Evolutionary conservation across 1,140 invertebrate genomes (phyloP), one percentile per base, ranked within the genome.

Genomic region (Trichogramma pretiosum): DNA sequence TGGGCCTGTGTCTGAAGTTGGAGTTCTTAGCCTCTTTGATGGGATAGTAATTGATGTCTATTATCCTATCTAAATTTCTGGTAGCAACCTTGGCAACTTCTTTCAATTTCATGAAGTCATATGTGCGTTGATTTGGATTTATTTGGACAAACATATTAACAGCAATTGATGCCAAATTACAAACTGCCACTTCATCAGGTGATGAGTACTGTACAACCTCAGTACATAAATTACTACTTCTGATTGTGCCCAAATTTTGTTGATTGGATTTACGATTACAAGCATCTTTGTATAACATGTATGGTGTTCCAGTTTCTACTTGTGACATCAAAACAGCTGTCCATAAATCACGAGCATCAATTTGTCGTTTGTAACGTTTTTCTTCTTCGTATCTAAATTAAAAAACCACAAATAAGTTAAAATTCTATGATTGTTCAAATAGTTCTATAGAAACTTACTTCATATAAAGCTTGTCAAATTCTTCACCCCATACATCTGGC

Each of bases 231-330:
- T 99, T 99, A 52, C 92, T 96, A 66, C 93, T 94, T 72, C 96
- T 97, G 50, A 99, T 98, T 5, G 96, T 99, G 21, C 96, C 97
- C 16, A 99, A 68, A 74, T 99, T 98, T 70, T 99, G 84, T 63
- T 99, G 97, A 70, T 99, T 99, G 40, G 89, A 93, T 74, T 99
- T 99, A 8, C 85, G 73, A 64, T 99, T 99, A 60, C 95, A 98
- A 13, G 91, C 80, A 75, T 99, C 97, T 72, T 98, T 98, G 63
- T 96, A 98, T 1, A 93, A 69, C 90, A 99, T 98, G 64, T 95
- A 99, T 5, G 97, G 96, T 14, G 87, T 94, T 21, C 97, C 97
- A 14, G 95, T 99, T 78, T 99, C 97, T 4, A 96, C 89, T 77
- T 99, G 97, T 1, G 93, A 81, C 62, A 93, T 85, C 54, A 98